Base-by-base conservation (phyloP, 2,113 vertebrate genomes). In the Melanerpes aurifrons region DNA sequence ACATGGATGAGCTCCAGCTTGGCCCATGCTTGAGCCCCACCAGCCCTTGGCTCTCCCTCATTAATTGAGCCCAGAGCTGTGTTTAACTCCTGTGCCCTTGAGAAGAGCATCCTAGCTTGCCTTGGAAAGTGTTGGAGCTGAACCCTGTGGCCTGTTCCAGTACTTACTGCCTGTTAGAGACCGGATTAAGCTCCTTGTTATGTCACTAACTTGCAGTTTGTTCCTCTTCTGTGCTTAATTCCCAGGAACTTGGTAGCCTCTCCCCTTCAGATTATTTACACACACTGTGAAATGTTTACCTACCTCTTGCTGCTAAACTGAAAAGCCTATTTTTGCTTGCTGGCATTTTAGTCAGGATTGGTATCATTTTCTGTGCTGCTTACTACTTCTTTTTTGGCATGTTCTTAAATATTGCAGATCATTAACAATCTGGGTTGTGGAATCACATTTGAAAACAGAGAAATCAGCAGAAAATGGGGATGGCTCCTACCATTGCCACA, bases 191-290 rank as follows among this genome's bases (percentile, higher is more conserved):
- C 25, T 69, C 47, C 48, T 63, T 84, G 40, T 66, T 29, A 32
- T 31, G 47, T 58, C 78, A 67, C 40, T 73, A 72, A 71, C 54
- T 75, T 73, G 53, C 53, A 94, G 50, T n/a, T 66, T 37, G 18
- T 47, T 10, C 26, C 26, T 93, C 31, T 58, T 77, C 74, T 29
- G 45, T 9, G 57, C 57, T 69, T 85, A 37, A 37, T 63, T 86
- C 82, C 57, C 32, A 76, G 35, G 57, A 76, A 67, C 25, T 25
- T 64, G 71, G 45, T 63, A 67, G 71, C 37, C 63, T 77, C 37
- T 83, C 47, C 43, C 54, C 58, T 91, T 82, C 71, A 62, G 47
- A 70, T 47, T 85, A 82, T 63, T 93, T 93, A 86, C 64, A 74
- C 3, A 70, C 10, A 32, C 63, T 68, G 28, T 35, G 69, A 70